phyloP scores from a whole-genome alignment of 2,113 vertebrate genomes.

The Glaucidium brasilianum region DNA sequence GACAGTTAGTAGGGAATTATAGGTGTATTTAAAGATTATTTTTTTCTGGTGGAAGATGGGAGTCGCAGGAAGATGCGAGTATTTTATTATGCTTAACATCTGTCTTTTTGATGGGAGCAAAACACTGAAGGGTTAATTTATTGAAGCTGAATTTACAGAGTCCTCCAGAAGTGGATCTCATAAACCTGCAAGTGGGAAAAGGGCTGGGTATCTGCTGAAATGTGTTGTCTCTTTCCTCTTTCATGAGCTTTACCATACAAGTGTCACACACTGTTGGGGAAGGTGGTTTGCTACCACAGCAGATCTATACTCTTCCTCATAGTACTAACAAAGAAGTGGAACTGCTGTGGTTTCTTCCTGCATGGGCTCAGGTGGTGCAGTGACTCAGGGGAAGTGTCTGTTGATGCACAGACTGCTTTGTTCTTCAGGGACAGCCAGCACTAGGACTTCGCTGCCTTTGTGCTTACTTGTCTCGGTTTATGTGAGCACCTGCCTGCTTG shows the following conservation, averaged over 20 bases:
- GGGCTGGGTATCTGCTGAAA: neutral
- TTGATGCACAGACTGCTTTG: neutral
- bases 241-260: accelerated
- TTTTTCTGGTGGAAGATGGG: neutral
- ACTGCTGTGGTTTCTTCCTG: neutral
- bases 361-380: neutral
- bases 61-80: neutral
- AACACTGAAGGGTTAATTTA: neutral
- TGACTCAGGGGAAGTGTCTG: neutral
- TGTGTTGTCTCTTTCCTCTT: neutral
- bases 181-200: neutral
- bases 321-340: neutral
- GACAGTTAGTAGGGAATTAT: neutral
- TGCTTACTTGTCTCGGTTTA: neutral
- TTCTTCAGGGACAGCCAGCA: neutral
- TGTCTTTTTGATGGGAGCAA: neutral
- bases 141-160: neutral
- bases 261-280: neutral
- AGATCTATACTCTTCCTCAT: neutral
- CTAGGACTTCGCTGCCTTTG: neutral
- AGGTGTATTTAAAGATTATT: neutral
- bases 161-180: neutral
- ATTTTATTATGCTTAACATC: neutral
- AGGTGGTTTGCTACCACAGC: neutral
- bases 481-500: neutral